Evolutionary conservation across 2,113 vertebrate species (phyloP), one percentile per base, ranked within the genome.

Genomic region (Cromileptes altivelis): DNA sequence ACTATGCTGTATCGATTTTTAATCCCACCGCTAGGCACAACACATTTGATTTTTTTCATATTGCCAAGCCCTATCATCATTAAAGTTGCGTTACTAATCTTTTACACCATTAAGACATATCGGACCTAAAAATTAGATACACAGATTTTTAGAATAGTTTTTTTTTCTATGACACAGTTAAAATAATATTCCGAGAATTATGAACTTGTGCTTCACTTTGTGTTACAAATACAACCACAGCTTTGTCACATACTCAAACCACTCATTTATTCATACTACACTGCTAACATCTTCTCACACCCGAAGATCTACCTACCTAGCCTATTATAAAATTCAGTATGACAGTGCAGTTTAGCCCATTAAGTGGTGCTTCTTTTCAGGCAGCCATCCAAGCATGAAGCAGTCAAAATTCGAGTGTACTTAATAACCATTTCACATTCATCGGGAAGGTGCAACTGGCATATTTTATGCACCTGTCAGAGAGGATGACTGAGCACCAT

Each of bases 401-500:
- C 27, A 69, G 23, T 25, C 13, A 62, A 11, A 78, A n/a, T 57
- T 27, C 7, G 56, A 42, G 53, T 19, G n/a, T 56, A 62, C 33
- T 55, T 65, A 53, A 78, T 62, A 42, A 61, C 14, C 11, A 53
- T 65, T 52, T 71, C 21, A 49, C 18, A 40, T 40, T 78, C 19
- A 76, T 27, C n/a, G 17, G 53, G 56, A 45, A 40, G 62, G 21
- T 62, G 47, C 23, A 56, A 21, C 0, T 58, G 50, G 30, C 17
- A 71, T 63, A 56, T 23, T 49, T 6, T 0, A 19, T 37, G 55
- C 50, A 42, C 60, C 57, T 60, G 60, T n/a, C 50, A 69, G 45
- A 61, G 25, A 67, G 21, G 53, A 80, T 71, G 45, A 76, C 6
- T 56, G 47, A 60, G 63, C 53, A 13, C 23, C 40, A 58, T 53